Conservation (phyloP, 53 echinoderm and acorn worm genomes). For the Echinometra lucunter region DNA sequence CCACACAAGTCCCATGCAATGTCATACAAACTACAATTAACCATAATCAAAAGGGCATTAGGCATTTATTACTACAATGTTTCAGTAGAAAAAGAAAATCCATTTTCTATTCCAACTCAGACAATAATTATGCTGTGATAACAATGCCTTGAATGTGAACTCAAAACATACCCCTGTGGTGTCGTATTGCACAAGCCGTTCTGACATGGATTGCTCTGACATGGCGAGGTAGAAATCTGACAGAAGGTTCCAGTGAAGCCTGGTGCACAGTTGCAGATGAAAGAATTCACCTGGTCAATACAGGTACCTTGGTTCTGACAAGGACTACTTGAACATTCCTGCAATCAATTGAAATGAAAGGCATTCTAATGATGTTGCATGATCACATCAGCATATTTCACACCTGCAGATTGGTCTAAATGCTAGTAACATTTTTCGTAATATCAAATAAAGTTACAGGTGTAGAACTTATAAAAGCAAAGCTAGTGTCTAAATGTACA, state of each 20-base stretch:
- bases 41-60: background rate
- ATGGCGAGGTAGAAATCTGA: background rate
- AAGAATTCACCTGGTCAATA: slow-evolving; percentile 23
- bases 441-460: no score
- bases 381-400: no score
- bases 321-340: slow-evolving; percentile 53
- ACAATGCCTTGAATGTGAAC: no score
- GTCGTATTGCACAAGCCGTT: slow-evolving; percentile 18
- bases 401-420: no score
- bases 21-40: background rate
- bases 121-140: background rate
- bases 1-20: background rate
- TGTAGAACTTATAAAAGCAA: no score
- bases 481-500: no score
- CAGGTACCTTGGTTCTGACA: slow-evolving; percentile 61
- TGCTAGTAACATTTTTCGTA: no score
- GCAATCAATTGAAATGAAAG: no score
- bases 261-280: slow-evolving; percentile 34
- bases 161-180: background rate
- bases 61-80: background rate
- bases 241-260: slow-evolving; percentile 4
- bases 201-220: slow-evolving; percentile 51
- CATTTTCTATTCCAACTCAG: background rate
- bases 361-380: no score
- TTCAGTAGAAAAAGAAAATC: background rate